Evolutionary conservation across 2,797 vertebrate genomes (phyloP), one percentile per base, ranked within the genome.

Genomic region (Spinus pinus): DNA sequence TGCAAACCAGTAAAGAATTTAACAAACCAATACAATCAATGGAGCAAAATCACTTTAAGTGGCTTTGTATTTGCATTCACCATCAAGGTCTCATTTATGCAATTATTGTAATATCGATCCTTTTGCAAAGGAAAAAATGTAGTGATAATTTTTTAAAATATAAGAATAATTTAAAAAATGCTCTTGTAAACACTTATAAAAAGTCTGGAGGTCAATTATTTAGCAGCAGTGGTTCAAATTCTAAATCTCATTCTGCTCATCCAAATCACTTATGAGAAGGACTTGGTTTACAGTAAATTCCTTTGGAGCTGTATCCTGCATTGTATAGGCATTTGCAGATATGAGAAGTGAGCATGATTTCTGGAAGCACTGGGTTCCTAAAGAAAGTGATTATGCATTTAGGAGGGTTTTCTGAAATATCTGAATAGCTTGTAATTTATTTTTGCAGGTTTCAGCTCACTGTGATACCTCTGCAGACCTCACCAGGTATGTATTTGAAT

Each of bases 1-100:
- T 62, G 10, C 24, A 82, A 86, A 65, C 22, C 10, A 53, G 31
- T 82, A 90, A 90, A 60, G 62, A 88, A 82, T 90, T 27, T 71
- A 77, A 64, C 21, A 66, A 73, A 70, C 9, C 10, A 71, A 61
- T 33, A 51, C 39, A 82, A 28, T 85, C 37, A 87, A 88, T 53
- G 31, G 51, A 86, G 25, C 8, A 93, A 88, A 88, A 60, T 72
- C 39, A 41, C 3, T 67, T 64, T 28, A 84, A 80, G 11, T 82
- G 33, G 21, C 15, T 88, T 67, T 88, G 22, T 42, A 56, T 69
- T 81, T 94, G 19, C 24, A 54, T 86, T 93, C 39, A 57, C 13
- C 4, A 71, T 83, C 22, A 58, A 62, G 22, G 39, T 51, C 30
- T 81, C 80, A 66, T 86, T 93, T 72, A n/a, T 46, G 31, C 25